Evolutionary conservation across 1,140 invertebrate species (phyloP).

Genomic region (Drosophila novamexicana): DNA sequence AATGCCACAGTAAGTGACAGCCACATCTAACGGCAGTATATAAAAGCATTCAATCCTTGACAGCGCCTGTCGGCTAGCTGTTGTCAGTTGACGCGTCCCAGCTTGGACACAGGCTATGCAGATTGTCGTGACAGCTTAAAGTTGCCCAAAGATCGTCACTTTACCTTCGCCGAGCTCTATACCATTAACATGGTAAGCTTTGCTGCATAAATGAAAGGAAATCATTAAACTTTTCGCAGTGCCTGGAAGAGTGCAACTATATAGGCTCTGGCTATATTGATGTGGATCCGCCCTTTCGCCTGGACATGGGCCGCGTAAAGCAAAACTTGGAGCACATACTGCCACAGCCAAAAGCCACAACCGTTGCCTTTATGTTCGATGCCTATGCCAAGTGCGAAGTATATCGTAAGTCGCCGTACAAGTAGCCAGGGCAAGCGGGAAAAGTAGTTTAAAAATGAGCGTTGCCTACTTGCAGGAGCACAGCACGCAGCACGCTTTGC

Average conservation of each 20-base stretch:
- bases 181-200: conserved; percentile 67
- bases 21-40: not conserved
- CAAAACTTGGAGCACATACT: conserved; percentile 45
- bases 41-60: not conserved
- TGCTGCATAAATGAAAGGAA: no score
- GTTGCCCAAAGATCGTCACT: conserved; percentile 34
- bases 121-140: conserved; percentile 46
- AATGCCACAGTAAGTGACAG: conserved; percentile 58
- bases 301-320: conserved; percentile 55
- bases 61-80: conserved; percentile 56
- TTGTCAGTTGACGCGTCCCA: conserved; percentile 57
- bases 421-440: no score
- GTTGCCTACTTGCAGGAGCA: conserved; percentile 29
- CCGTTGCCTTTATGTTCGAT: conserved; percentile 50
- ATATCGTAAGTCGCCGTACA: conserved; percentile 44
- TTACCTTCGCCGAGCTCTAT: conserved; percentile 56
- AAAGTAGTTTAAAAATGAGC: not conserved
- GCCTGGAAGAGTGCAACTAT: conserved; percentile 69
- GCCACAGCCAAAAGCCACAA: conserved; percentile 47
- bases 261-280: conserved; percentile 60
- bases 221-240: conserved; percentile 23
- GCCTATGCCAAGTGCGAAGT: conserved; percentile 53
- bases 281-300: conserved; percentile 56
- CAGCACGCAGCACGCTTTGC: conserved; percentile 38
- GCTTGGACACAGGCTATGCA: conserved; percentile 44